Evolutionary conservation across 1,140 invertebrate genomes (phyloP), one percentile per base, ranked within the genome.

Genomic region (Habropoda laboriosa): DNA sequence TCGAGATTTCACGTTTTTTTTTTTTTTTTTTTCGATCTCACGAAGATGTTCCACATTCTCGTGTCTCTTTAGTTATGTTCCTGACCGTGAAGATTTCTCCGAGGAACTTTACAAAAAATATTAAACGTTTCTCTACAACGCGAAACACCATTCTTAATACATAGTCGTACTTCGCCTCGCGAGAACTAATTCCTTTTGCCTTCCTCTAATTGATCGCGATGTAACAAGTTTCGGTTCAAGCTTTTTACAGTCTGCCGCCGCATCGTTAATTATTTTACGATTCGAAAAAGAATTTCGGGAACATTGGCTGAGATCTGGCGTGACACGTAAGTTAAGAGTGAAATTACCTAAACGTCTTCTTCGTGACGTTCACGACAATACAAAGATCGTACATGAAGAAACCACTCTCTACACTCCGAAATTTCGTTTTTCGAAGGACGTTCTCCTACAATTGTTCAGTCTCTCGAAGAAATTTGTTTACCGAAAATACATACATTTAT

Each of bases 401-500:
- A 47, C 10, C 40, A n/a, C 27, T 27, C 35, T 30, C 35, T 61
- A n/a, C 0, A n/a, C n/a, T n/a, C 13, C 35, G 27, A 35, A 30
- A 30, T 40, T 21, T 10, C 61, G 10, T 13, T 10, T 30, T 47
- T 66, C 40, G 27, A n/a, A 47, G 4, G 40, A 45, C 27, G 40
- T 30, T 45, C 18, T 66, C 21, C 63, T 40, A 40, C 58, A 35
- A 18, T n/a, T 66, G 40, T 47, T 66, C 63, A 32, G 63, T 66
- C 63, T 66, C 40, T 66, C 63, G 30, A 24, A 45, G 63, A 66
- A 66, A 66, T 66, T 66, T 66, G 5, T 45, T 66, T 66, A 32
- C 63, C 27, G 40, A 66, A 66, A 66, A 66, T 66, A 66, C 63
- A 12, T 66, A 64, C 38, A 66, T 47, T 32, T 47, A 66, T 45